phyloP scores from a whole-genome alignment of 2,113 vertebrate genomes.

The Lophius piscatorius region DNA sequence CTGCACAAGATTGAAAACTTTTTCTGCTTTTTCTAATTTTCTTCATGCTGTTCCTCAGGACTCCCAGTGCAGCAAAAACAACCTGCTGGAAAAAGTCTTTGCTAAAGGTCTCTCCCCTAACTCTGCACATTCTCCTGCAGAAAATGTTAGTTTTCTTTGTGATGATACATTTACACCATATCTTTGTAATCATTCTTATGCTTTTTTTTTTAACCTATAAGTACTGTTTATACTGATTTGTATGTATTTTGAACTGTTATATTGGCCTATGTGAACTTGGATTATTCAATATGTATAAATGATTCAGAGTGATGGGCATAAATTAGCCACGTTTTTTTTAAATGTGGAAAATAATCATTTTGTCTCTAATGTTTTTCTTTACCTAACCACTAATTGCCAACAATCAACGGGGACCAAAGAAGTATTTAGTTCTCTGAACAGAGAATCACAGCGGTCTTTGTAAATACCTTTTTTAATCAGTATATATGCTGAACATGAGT shows the following conservation, averaged over 20 bases:
- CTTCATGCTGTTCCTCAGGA: too few species aligned
- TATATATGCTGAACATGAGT: conserved; percentile 51
- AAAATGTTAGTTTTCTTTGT: conserved; percentile 28
- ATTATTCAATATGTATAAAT: conserved; percentile 42
- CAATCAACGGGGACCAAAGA: conserved; percentile 76
- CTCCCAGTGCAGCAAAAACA: conserved; percentile 38
- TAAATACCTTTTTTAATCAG: conserved; percentile 69
- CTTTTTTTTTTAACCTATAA: conserved; percentile 40
- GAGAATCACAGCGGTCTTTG: conserved; percentile 61
- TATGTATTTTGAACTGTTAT: conserved; percentile 33
- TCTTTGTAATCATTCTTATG: conserved; percentile 56
- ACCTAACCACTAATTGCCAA: conserved; percentile 55
- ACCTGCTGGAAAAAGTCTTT: conserved; percentile 22
- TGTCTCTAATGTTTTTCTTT: conserved; percentile 28
- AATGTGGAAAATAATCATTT: conserved; percentile 29
- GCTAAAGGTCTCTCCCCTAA: not conserved
- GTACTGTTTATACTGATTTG: conserved; percentile 33
- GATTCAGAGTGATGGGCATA: conserved; percentile 62
- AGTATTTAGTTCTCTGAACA: conserved; percentile 61
- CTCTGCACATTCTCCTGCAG: conserved; percentile 31
- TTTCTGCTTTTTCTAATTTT: conserved; percentile 2
- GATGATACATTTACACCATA: conserved; percentile 29
- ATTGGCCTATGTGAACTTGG: conserved; percentile 64
- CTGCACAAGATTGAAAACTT: conserved; percentile 15
- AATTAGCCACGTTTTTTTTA: conserved; percentile 17